These are phyloP conservation scores for Conchocele bisecta DNA, from an alignment of 2,888 invertebrate species.

Conservation along the genomic window DNA sequence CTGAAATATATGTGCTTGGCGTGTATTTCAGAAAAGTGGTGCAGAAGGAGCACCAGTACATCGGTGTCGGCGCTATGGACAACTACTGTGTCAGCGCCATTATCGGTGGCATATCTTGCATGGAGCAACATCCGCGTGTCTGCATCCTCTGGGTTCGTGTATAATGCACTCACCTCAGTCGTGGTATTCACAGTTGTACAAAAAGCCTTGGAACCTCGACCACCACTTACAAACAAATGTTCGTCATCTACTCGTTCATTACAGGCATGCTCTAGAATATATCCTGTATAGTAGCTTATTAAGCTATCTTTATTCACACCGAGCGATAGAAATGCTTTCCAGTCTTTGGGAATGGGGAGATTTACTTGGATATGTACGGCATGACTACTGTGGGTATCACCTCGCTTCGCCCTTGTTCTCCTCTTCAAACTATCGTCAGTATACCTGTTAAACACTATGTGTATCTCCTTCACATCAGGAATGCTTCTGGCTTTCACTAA, in stretches of 20 bases:
- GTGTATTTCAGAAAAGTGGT: slow-evolving; percentile 4
- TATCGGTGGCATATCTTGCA: slow-evolving; percentile 8
- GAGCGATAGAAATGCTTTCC: slow-evolving; percentile 1
- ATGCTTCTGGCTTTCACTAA: background rate
- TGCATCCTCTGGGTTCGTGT: slow-evolving; percentile 27
- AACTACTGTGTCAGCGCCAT: slow-evolving; percentile 5
- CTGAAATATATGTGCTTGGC: background rate
- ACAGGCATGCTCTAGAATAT: background rate
- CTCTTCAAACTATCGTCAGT: background rate
- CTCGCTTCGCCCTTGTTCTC: background rate
- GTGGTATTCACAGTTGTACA: background rate
- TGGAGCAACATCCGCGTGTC: slow-evolving; percentile 27
- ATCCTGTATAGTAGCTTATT: background rate
- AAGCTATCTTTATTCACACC: slow-evolving; percentile 6
- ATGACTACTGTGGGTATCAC: background rate
- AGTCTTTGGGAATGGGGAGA: background rate
- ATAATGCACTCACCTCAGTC: background rate
- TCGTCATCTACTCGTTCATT: background rate
- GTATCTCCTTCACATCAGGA: background rate
- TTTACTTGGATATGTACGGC: background rate
- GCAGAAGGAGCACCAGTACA: slow-evolving; percentile 29
- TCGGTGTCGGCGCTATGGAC: slow-evolving; percentile 30
- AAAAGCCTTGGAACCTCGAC: background rate
- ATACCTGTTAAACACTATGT: slow-evolving; percentile 11
- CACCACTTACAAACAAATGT: background rate